phyloP scores from a whole-genome alignment of 2,888 invertebrate genomes.

The Andrena hattorfiana region DNA sequence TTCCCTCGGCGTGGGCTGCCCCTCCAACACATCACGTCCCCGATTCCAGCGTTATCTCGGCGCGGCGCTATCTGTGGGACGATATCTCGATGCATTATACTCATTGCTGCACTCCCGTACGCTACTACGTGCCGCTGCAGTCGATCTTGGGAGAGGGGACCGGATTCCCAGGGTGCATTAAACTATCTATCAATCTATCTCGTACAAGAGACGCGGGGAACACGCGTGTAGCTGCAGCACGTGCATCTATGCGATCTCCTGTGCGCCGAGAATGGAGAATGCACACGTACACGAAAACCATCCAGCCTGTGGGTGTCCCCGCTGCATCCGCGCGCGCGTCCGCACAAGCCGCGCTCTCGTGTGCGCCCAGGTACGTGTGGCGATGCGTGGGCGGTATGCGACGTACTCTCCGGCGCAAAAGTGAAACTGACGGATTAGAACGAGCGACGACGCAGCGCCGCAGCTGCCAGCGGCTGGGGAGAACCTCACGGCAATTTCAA shows the following conservation, averaged over 20 bases:
- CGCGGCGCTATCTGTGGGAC: conserved; percentile 48
- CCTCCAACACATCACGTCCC: conserved; percentile 23
- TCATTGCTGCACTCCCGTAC: conserved; percentile 53
- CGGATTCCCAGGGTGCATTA: conserved; percentile 72
- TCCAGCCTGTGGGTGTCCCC: conserved; percentile 9
- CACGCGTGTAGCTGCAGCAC: conserved; percentile 56
- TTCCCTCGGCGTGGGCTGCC: neutral
- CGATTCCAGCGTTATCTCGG: conserved; percentile 56
- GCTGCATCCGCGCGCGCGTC: conserved; percentile 14
- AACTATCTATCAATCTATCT: conserved; percentile 75
- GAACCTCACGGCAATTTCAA: conserved; percentile 35
- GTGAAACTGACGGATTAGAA: conserved; percentile 34
- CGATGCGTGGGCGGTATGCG: conserved; percentile 49
- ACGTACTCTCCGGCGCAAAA: conserved; percentile 53
- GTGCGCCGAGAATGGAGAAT: conserved; percentile 27
- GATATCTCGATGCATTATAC: conserved; percentile 57
- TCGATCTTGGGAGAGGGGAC: conserved; percentile 53
- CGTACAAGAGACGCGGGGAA: conserved; percentile 56
- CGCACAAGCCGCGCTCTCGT: conserved; percentile 10
- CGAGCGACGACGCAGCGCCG: neutral
- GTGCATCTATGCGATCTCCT: conserved; percentile 56
- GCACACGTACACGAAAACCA: conserved; percentile 27
- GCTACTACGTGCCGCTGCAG: conserved; percentile 46
- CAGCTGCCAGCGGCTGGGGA: neutral
- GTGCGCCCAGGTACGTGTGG: conserved; percentile 40